Evolutionary conservation across 1,140 invertebrate species (phyloP).

Genomic region (Drosophila kurseongensis): DNA sequence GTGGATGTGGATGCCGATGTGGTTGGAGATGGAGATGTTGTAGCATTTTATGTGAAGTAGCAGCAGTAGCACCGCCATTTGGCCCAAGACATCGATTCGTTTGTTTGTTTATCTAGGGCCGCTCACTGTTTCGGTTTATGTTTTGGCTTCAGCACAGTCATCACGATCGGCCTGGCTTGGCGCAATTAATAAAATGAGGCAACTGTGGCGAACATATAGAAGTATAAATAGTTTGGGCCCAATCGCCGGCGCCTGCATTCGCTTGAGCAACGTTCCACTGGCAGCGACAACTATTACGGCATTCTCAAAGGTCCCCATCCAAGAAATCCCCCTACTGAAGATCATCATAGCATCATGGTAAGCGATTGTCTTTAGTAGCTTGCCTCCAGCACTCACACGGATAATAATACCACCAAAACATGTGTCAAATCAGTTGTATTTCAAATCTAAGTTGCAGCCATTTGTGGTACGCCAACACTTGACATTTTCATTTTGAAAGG

Average conservation of each 20-base stretch:
- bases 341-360: conserved; percentile 28
- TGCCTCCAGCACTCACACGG: neutral
- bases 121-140: conserved; percentile 49
- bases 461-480: neutral
- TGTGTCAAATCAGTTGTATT: neutral
- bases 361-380: conserved; percentile 14
- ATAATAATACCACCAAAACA: conserved; percentile 5
- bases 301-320: conserved; percentile 38
- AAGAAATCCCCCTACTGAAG: neutral
- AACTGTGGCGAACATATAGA: conserved; percentile 71
- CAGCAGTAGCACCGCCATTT: conserved; percentile 41
- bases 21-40: conserved; percentile 51
- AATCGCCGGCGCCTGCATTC: conserved; percentile 67
- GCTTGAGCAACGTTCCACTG: conserved; percentile 53
- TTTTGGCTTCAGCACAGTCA: conserved; percentile 47
- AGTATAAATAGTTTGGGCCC: conserved; percentile 76
- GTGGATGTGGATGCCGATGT: conserved; percentile 17
- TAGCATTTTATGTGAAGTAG: conserved; percentile 50
- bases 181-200: conserved; percentile 76
- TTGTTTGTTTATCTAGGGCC: conserved; percentile 76
- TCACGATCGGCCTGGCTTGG: conserved; percentile 34
- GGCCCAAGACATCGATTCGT: conserved; percentile 38
- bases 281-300: conserved; percentile 50
- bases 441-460: neutral
- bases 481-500: neutral